Conservation (phyloP, 1,140 invertebrate genomes). For the Cyclina sinensis region DNA sequence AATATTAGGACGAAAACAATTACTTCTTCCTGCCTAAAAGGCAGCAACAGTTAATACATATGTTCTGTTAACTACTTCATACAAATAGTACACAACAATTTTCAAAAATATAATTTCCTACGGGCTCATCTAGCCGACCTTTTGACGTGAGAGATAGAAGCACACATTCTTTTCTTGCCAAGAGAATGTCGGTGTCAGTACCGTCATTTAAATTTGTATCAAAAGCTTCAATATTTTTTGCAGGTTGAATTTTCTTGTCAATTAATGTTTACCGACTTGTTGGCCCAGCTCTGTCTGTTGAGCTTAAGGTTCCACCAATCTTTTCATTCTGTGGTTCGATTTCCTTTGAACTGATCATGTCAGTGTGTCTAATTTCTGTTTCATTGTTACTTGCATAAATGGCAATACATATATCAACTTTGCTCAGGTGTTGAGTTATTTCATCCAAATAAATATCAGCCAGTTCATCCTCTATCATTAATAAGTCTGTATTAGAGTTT, state of each 20-base stretch:
- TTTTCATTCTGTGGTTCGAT: neutral
- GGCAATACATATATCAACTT: neutral
- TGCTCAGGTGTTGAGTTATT: constrained; percentile 2
- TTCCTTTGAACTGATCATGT: neutral
- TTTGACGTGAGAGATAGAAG: neutral
- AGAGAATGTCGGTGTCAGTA: neutral
- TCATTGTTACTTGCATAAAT: neutral
- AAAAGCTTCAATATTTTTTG: neutral
- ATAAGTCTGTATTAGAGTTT: neutral
- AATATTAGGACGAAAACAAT: too few species aligned
- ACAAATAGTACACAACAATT: neutral
- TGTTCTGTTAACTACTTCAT: neutral
- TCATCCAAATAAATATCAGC: constrained; percentile 27
- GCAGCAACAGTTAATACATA: too few species aligned
- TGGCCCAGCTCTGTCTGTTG: neutral
- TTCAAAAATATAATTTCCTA: neutral
- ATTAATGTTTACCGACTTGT: neutral
- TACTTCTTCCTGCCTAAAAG: too few species aligned
- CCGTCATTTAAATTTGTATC: neutral
- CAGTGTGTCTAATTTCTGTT: neutral
- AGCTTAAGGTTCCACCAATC: neutral
- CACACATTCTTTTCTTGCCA: neutral
- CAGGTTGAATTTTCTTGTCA: neutral
- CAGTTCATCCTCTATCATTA: constrained; percentile 6
- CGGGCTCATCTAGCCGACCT: neutral